Percentiles rank a stretch among this genome's conserved stretches.
phyloP scores from a whole-genome alignment of 2,888 invertebrate species.

The Andrena dorsata region DNA sequence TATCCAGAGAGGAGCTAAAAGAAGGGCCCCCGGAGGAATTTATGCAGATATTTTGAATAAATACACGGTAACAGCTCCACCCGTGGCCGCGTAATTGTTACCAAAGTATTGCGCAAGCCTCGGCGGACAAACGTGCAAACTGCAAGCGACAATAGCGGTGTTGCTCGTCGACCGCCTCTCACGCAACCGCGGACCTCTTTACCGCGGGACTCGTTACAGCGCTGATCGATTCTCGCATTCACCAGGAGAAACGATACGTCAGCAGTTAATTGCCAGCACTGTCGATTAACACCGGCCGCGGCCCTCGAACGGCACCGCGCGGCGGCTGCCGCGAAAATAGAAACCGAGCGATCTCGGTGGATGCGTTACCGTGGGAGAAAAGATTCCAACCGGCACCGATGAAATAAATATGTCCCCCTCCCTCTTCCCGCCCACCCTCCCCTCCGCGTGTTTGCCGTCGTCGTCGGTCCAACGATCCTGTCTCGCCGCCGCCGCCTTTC shows the following conservation, averaged over 20 bases:
- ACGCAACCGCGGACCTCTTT: not conserved
- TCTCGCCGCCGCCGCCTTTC: slow-evolving; percentile 25
- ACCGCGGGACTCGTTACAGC: not conserved
- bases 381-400: slow-evolving; percentile 15
- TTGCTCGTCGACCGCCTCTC: slow-evolving; percentile 17
- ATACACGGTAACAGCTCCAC: not conserved
- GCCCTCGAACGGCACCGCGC: slow-evolving; percentile 6
- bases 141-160: slow-evolving; percentile 26
- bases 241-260: slow-evolving; percentile 40
- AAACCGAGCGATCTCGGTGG: not conserved
- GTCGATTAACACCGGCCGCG: slow-evolving; percentile 49
- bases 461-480: slow-evolving; percentile 24
- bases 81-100: not conserved
- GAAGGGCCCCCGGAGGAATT: too few relatives aligned
- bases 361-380: slow-evolving; percentile 51
- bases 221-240: slow-evolving; percentile 49
- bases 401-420: slow-evolving; percentile 44
- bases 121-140: slow-evolving; percentile 9
- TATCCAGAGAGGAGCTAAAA: too few relatives aligned
- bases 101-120: slow-evolving; percentile 6
- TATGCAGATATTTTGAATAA: too few relatives aligned
- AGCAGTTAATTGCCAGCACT: slow-evolving; percentile 54
- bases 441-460: not conserved
- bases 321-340: slow-evolving; percentile 28
- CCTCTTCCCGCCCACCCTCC: too few relatives aligned